Base-by-base conservation (phyloP, 2,797 vertebrate species). In the Schizopygopsis pylzovi region DNA sequence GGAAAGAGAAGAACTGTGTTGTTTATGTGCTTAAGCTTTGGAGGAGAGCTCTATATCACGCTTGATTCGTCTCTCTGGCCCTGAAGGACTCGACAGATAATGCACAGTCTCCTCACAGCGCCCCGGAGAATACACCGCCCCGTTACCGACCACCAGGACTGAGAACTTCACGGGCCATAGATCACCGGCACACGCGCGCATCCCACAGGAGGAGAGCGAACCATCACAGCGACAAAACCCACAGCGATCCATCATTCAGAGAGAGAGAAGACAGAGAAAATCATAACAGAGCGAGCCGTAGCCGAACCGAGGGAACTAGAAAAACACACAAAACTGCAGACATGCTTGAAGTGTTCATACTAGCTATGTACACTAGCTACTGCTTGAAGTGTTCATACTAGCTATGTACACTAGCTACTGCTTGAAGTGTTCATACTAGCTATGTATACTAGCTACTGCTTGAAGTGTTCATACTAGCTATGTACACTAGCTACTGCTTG, bases 191-290 rank as follows among this genome's bases (percentile, higher is more conserved):
- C 89, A 92, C 86, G 82, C 87, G 59, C 82, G 77, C 88, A 92
- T 92, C 90, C 88, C 81, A 72, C 90, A 92, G 88, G 91, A 87
- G 88, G 87, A 85, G 52, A 83, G 90, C 71, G 89, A 77, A 90
- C 86, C 88, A 92, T 91, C 89, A 84, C 85, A 83, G 86, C 85
- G 90, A 93, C 92, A 90, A 91, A 89, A 71, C 90, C 82, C 89
- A 92, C 87, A 87, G 87, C 88, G 92, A 95, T 95, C 93, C 93
- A 94, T 96, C 94, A 94, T 91, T 88, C 86, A 86, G 84, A 87
- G 81, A 81, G 76, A 76, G 82, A 28, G 25, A 77, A 85, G 73
- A 63, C 37, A 41, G 1, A 71, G 33, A 71, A 7, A 49, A 13
- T 12, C 11, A 76, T 4, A 76, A 49, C 13, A 43, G 6, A 4